Evolutionary conservation across 2,113 vertebrate species (phyloP), one percentile per base, ranked within the genome.

Genomic region (Polypterus bichir): DNA sequence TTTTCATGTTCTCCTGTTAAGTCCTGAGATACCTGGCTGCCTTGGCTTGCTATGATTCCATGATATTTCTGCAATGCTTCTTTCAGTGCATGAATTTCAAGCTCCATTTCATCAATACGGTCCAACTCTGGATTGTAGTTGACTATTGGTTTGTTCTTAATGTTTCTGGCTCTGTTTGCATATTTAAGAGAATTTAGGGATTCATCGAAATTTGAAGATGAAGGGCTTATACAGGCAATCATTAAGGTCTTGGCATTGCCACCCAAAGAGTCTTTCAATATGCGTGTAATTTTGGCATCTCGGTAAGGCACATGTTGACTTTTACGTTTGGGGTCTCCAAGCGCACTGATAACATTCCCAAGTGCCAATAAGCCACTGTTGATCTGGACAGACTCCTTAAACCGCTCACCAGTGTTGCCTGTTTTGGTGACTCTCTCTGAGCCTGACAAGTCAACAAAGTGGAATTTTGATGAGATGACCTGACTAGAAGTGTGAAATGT

Each of bases 361-460:
- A 97, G 75, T 0, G 89, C 91, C 46, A 94, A 74, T 46, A 97
- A 72, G 48, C 85, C 91, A 44, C 86, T 89, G 27, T 96, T 96
- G 69, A 97, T 94, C 46, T 88, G 82, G 71, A 86, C 65, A 10
- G 91, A 91, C 73, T 97, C 92, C 77, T 93, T 92, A 72, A 97
- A 88, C 3, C 83, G 75, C 54, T 83, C 78, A 1, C 89, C 88
- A 0, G 85, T 89, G 77, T 90, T 91, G 48, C 89, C 88, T 1
- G 89, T 93, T 76, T 92, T 92, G 47, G 83, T 74, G 44, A 85
- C 89, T 53, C 89, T 87, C 74, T 95, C 93, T 3, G 82, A 92
- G 11, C 94, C 93, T 2, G 93, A 91, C 57, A 97, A 81, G 74
- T 97, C 92, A 52, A 97, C 92, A 78, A 97, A 87, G 61, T 88